Base-by-base conservation (phyloP, 2,797 vertebrate genomes). In the Hozukius guyotensis region DNA sequence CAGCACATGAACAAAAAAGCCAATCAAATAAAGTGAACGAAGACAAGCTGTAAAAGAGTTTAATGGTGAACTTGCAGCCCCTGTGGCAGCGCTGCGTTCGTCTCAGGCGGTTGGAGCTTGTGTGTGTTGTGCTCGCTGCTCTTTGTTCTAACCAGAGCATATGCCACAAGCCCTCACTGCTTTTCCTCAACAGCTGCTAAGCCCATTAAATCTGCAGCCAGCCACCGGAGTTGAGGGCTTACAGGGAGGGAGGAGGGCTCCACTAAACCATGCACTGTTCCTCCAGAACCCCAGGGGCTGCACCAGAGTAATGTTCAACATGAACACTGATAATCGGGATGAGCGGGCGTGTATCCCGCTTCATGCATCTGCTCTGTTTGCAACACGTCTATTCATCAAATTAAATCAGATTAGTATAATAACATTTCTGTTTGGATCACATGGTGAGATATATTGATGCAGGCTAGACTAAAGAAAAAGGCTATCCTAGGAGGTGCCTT, bases 161-260 rank as follows among this genome's bases (percentile, higher is more conserved):
- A 92, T 95, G 94, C 92, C 92, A 93, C 93, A 93, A 91, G 92
- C 90, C 89, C 84, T 91, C 81, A 60, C 87, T 94, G 92, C 90
- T 92, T 94, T 90, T 94, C 87, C 93, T 94, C 92, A 95, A 93
- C 94, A 95, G 94, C 94, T 94, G 94, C 90, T 95, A 93, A 93
- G 36, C 87, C 92, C 92, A 94, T 96, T 95, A 95, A 93, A 94
- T 93, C 91, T 89, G 90, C 92, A 94, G 92, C 92, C 94, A 94
- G 92, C 92, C 93, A 93, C 90, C 79, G 60, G 90, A 92, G 91
- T 86, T 69, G 85, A 90, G 88, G 86, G 84, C 57, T 88, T 91
- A 78, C 84, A 75, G 77, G 83, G 91, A 87, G 87, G 84, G 76
- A 80, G 85, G 84, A 80, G 90, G 88, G 84, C 71, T 91, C 81